Percentiles rank a stretch among this genome's conserved stretches.
These are phyloP conservation scores for Dasypolia templi DNA, from an alignment of 2,888 invertebrate genomes.

Conservation along the genomic window DNA sequence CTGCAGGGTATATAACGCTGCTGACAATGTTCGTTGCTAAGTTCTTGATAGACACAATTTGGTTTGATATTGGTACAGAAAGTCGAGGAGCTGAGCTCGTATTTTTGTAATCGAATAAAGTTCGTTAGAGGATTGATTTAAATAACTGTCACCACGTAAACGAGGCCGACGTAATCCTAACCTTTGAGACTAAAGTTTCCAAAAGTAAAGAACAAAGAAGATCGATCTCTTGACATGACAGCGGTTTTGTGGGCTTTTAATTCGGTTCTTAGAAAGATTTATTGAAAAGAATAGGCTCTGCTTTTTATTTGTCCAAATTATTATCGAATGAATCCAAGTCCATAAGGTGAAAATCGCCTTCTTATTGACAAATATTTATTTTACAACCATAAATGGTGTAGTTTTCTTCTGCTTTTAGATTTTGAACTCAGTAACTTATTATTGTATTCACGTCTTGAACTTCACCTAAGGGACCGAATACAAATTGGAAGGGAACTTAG, in stretches of 20 bases:
- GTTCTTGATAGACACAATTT: background rate
- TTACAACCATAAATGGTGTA: too few species aligned
- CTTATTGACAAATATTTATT: background rate
- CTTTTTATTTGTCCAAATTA: background rate
- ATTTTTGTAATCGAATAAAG: constrained; percentile 3
- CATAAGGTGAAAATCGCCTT: background rate
- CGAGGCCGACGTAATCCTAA: constrained; percentile 10
- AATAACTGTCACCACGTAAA: constrained; percentile 10
- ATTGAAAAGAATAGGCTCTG: background rate
- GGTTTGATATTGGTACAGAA: background rate
- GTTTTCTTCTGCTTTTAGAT: background rate
- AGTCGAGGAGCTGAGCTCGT: background rate
- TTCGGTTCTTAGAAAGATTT: constrained; percentile 6
- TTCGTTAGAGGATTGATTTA: background rate
- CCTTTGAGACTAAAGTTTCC: constrained; percentile 22
- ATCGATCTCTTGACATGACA: constrained; percentile 35
- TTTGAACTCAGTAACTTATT: background rate
- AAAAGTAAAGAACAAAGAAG: constrained; percentile 32
- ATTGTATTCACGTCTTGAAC: background rate
- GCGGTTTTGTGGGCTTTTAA: constrained; percentile 8
- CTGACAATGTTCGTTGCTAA: background rate
- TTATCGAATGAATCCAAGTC: background rate
- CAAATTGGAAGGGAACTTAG: background rate
- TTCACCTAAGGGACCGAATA: background rate
- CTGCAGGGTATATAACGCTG: background rate